Evolutionary conservation across 2,797 vertebrate genomes (phyloP).

Genomic region (Sphaeramia orbicularis): DNA sequence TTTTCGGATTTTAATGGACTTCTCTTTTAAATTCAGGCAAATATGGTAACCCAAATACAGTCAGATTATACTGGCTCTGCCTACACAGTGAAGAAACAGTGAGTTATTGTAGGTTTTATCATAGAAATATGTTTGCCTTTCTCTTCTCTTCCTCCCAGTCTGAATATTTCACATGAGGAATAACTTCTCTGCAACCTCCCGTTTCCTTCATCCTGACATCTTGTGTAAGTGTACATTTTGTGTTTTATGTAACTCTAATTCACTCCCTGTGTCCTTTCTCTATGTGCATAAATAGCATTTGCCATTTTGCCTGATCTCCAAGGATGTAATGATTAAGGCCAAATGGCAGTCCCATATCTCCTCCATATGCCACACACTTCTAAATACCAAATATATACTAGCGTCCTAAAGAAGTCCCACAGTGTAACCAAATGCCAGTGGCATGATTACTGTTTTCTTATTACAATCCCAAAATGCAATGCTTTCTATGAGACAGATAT

Average conservation of each 20-base stretch:
- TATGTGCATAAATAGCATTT: constrained; percentile 60
- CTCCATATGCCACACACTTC: not conserved
- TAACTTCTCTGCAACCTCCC: constrained; percentile 40
- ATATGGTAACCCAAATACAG: too few species aligned
- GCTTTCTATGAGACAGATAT: too few species aligned
- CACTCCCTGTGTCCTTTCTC: constrained; percentile 23
- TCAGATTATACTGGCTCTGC: too few species aligned
- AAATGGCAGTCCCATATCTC: constrained; percentile 51
- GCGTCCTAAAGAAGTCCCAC: too few species aligned
- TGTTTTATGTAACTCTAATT: constrained; percentile 38
- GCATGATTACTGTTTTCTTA: too few species aligned
- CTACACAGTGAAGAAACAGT: too few species aligned
- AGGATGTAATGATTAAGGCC: constrained; percentile 66
- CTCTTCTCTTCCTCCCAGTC: constrained; percentile 6
- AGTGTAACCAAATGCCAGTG: too few species aligned
- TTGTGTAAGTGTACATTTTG: constrained; percentile 46
- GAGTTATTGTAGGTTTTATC: too few species aligned
- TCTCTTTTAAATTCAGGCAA: too few species aligned
- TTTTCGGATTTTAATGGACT: too few species aligned
- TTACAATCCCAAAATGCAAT: too few species aligned
- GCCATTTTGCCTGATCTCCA: constrained; percentile 62
- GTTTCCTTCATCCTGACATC: constrained; percentile 55
- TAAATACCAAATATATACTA: too few species aligned
- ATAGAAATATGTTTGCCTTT: constrained; percentile 1
- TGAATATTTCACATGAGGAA: constrained; percentile 53